Base-by-base conservation (phyloP, 2,797 vertebrate genomes). In the Arctocebus calabarensis region DNA sequence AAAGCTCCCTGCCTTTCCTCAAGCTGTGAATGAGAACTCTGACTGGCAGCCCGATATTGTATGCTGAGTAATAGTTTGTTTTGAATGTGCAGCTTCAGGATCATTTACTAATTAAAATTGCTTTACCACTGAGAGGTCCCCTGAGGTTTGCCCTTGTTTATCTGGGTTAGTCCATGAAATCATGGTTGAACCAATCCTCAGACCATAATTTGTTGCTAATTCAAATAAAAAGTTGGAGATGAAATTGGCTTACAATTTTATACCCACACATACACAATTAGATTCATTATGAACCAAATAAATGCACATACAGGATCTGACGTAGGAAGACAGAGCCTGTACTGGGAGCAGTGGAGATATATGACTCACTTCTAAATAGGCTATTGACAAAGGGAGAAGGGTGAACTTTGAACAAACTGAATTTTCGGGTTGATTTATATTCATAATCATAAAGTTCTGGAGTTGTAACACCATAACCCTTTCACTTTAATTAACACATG, bases 41-140 rank as follows among this genome's bases (percentile, higher is more conserved):
- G 64, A 86, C 75, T 97, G 94, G 94, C 96, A 85, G 88, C 84
- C 96, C 66, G 83, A 86, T 81, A 92, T 45, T 75, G 86, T 92
- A 97, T 97, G 91, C 96, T 96, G 97, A 97, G 94, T 90, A 88
- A 97, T 83, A 89, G 94, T 95, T 97, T 98, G 94, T 97, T 98
- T 98, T 97, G 94, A 97, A 98, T 94, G 64, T 77, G 81, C 88
- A 97, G 95, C 82, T 97, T 97, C 96, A 97, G 97, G 97, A 98
- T 98, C 98, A 98, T 98, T 98, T 98, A 97, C 97, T 98, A 98
- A 98, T 98, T 98, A 98, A 98, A 98, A 98, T 91, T 96, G 90
- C 97, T 98, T 98, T 97, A 97, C 93, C 94, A 96, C 0, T 0
- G 97, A 97, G 97, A 97, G 97, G 95, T 96, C 97, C 85, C 22